Conservation (phyloP, 2,797 vertebrate species). For the Cygnus olor region DNA sequence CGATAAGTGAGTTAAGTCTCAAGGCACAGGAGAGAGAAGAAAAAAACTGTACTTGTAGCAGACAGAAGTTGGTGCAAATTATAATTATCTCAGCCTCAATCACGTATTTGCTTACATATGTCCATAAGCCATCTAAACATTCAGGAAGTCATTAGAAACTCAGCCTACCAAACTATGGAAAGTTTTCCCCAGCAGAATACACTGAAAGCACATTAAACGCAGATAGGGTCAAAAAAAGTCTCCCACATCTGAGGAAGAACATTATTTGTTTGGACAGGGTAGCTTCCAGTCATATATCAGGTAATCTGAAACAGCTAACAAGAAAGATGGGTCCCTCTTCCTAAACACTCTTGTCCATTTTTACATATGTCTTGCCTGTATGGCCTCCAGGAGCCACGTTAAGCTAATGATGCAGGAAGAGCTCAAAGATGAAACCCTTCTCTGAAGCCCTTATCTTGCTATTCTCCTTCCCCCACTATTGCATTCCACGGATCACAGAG, state of each 20-base stretch:
- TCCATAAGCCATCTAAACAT: not conserved
- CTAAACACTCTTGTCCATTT: not conserved
- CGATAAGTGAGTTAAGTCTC: not conserved
- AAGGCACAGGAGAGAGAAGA: not conserved
- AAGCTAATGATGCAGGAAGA: slow-evolving; percentile 47
- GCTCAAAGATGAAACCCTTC: slow-evolving; percentile 26
- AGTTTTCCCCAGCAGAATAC: not conserved
- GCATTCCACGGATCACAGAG: slow-evolving; percentile 52
- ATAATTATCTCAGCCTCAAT: not conserved
- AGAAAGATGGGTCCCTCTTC: not conserved
- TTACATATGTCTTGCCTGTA: not conserved
- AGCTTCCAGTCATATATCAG: not conserved
- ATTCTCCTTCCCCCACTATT: not conserved
- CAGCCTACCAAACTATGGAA: not conserved
- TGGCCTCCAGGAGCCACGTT: slow-evolving; percentile 9
- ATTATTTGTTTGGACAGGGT: not conserved
- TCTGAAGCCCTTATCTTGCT: not conserved
- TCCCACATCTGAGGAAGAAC: not conserved
- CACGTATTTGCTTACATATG: no score
- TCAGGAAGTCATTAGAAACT: not conserved
- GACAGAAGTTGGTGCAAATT: not conserved
- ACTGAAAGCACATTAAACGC: not conserved
- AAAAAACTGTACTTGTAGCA: not conserved
- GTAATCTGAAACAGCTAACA: not conserved
- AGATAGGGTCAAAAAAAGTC: not conserved